Evolutionary conservation across 2,888 invertebrate species (phyloP).

Genomic region (Drosophila infuscata): DNA sequence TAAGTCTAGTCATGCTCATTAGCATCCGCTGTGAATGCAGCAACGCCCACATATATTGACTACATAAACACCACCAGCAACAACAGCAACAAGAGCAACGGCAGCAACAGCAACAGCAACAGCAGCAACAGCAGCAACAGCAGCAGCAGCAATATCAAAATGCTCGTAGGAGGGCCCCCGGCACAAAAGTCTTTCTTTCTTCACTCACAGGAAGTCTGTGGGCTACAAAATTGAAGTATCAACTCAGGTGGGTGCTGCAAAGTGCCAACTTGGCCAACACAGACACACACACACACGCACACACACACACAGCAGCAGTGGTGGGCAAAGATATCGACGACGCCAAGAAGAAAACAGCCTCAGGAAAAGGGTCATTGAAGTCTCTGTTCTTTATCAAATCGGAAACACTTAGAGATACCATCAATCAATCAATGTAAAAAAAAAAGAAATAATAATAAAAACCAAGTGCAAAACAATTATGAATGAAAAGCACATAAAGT

Average conservation of each 20-base stretch:
- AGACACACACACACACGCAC: neutral
- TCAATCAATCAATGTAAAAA: constrained; percentile 18
- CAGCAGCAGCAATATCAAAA: constrained; percentile 23
- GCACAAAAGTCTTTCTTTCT: constrained; percentile 63
- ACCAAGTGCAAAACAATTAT: constrained; percentile 74
- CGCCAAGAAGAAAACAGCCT: neutral
- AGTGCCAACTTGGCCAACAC: constrained; percentile 36
- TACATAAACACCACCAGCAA: constrained; percentile 27
- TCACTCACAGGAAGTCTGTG: constrained; percentile 74
- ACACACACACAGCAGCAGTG: neutral
- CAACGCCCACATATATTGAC: constrained; percentile 64
- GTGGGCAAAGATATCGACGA: constrained; percentile 30
- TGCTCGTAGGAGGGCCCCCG: constrained; percentile 62
- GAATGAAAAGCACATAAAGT: constrained; percentile 33
- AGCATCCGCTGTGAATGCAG: constrained; percentile 73
- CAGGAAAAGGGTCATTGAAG: constrained; percentile 22
- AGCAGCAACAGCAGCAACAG: constrained; percentile 9
- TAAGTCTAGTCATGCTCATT: constrained; percentile 77
- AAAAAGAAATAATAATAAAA: neutral
- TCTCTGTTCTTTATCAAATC: constrained; percentile 39
- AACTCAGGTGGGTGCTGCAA: constrained; percentile 63
- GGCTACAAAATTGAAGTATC: constrained; percentile 58
- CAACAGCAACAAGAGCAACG: constrained; percentile 5
- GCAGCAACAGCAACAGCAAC: neutral
- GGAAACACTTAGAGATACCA: constrained; percentile 70